Base-by-base conservation (phyloP, 2,113 vertebrate genomes). In the Oostethus manadensis region DNA sequence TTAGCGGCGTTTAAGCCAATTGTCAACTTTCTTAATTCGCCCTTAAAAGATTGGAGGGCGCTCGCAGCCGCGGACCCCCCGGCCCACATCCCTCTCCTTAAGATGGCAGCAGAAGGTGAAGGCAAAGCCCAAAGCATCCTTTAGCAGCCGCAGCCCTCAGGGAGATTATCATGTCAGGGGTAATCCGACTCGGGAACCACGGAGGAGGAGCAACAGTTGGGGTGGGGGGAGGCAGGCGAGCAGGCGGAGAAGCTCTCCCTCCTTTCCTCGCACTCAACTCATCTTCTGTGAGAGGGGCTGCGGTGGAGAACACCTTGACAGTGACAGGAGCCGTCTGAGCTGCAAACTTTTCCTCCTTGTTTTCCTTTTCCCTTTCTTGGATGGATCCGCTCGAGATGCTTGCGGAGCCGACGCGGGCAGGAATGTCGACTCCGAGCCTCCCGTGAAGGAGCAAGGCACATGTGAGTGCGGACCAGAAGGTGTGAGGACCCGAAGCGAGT, bases 131-230 rank as follows among this genome's bases (percentile, higher is more conserved):
- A 86, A 81, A 86, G 83, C 87, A 86, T 87, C 84, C 79, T 86
- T 77, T 73, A 75, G 82, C 76, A 79, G 81, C 79, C 69, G 67
- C 73, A 83, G 78, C 72, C 78, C 63, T 13, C n/a, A n/a, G 82
- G 71, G 71, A 81, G 87, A 89, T 90, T 89, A 90, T 81, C 77
- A 87, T 84, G 79, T 87, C 85, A 84, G 74, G 70, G 78, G 88
- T 89, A 90, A 90, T 90, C 88, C 79, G 89, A 89, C 76, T 87
- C 82, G 81, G 77, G 79, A 42, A 42, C 83, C 81, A 79, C 77
- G 84, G 83, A 84, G 82, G 84, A 80, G 81, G 73, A 85, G 83
- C 81, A 83, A 86, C 76, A 81, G 79, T 84, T 85, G 70, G 74
- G 47, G 56, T 10, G 69, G 66, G 64, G 72, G 51, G 26, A 10